phyloP scores from a whole-genome alignment of 1,140 invertebrate genomes.

The Aphis craccivora region DNA sequence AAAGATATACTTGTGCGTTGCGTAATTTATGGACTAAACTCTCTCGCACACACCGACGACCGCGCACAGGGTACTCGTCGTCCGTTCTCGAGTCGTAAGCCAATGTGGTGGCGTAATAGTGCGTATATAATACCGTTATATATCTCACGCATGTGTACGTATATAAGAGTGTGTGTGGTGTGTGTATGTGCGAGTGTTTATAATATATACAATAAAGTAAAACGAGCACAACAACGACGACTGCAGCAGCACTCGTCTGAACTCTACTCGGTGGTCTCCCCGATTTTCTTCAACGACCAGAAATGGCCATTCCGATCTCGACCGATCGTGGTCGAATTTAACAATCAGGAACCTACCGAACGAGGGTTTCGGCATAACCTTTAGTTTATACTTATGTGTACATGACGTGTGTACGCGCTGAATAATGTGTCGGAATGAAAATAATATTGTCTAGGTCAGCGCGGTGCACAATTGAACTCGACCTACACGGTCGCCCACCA shows the following conservation, averaged over 20 bases:
- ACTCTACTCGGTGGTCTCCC: background rate
- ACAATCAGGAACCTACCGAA: too few species aligned
- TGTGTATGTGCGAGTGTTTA: background rate
- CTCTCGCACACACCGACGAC: background rate
- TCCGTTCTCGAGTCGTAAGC: background rate
- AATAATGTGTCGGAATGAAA: background rate
- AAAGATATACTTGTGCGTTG: background rate
- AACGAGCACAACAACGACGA: too few species aligned
- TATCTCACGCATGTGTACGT: background rate
- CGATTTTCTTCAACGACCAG: background rate
- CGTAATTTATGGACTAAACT: constrained; percentile 43
- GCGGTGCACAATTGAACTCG: background rate
- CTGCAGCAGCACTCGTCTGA: background rate
- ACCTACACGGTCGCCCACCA: background rate
- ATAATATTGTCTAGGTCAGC: background rate
- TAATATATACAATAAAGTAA: background rate
- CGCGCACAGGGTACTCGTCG: background rate
- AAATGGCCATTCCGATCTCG: background rate
- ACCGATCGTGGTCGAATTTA: background rate
- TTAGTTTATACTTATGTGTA: background rate
- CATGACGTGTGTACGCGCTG: background rate
- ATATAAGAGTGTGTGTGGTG: background rate
- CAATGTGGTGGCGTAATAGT: background rate
- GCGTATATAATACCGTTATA: background rate
- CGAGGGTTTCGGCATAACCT: background rate